Base-by-base conservation (phyloP, 2,797 vertebrate genomes). In the Notolepis coatsorum region DNA sequence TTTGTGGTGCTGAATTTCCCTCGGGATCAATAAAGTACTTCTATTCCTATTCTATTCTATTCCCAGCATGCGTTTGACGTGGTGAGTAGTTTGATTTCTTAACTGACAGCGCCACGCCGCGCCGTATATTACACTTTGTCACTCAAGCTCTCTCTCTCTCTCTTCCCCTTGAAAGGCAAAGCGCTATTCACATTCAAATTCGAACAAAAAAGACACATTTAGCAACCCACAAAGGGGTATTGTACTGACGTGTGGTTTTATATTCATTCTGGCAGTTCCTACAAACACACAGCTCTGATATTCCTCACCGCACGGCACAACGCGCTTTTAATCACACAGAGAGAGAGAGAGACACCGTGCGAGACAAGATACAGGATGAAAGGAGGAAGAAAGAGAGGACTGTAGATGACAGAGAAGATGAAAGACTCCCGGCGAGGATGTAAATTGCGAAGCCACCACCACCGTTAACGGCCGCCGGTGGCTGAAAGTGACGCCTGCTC, bases 361-460 rank as follows among this genome's bases (percentile, higher is more conserved):
- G 3, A 31, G 51, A 68, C 31, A 39, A n/a, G 48, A 77, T 62
- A 51, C 68, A 59, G 33, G 39, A 53, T 41, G 13, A 45, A 42
- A 35, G 20, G 76, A 65, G 18, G 10, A 17, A 3, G 25, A n/a
- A n/a, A 23, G 18, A 21, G 23, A 38, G 18, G 51, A 53, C 13
- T 61, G 65, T 61, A 47, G 65, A 74, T 67, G 46, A 60, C 1
- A n/a, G 56, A 17, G 24, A 28, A 39, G 66, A 72, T 60, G 63
- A 24, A n/a, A 42, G 52, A 61, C 38, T 48, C 25, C 20, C 2
- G 7, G 43, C n/a, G n/a, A 9, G 25, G 33, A 50, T 45, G 27
- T 37, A 13, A 41, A 61, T 61, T 58, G 12, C 15, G 37, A 62
- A 25, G 48, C 33, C 61, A 10, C 10, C 4, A 18, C 5, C 20